Conservation (phyloP, 1,140 invertebrate genomes). For the Ruditapes philippinarum region DNA sequence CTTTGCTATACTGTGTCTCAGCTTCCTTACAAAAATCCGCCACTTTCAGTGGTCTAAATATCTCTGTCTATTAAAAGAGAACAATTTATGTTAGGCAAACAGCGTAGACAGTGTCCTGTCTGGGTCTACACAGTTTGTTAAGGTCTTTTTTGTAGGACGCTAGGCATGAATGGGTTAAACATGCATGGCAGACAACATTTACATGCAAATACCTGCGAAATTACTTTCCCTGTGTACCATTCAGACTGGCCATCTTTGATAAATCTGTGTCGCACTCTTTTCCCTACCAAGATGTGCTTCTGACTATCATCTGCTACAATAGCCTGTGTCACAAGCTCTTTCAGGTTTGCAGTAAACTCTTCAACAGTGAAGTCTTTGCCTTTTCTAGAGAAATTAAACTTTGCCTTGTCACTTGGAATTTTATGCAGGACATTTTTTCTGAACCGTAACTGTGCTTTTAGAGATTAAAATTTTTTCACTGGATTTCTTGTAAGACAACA, state of each 20-base stretch:
- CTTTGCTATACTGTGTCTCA: constrained; percentile 1
- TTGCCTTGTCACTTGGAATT: background rate
- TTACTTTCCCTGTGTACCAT: constrained; percentile 48
- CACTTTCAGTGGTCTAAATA: constrained; percentile 27
- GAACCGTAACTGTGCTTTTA: constrained; percentile 51
- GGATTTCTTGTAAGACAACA: background rate
- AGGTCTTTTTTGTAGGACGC: constrained; percentile 4
- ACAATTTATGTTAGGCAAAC: constrained; percentile 36
- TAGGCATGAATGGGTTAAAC: constrained; percentile 1
- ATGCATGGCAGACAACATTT: constrained; percentile 24
- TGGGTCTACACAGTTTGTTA: constrained; percentile 20
- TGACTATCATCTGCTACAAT: background rate
- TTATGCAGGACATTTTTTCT: constrained; percentile 19
- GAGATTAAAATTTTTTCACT: constrained; percentile 6
- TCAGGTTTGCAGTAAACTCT: constrained; percentile 30
- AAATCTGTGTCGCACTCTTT: constrained; percentile 25
- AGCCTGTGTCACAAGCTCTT: constrained; percentile 38
- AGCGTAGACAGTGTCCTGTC: constrained; percentile 7
- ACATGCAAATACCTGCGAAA: constrained; percentile 41
- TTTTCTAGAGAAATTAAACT: constrained; percentile 6
- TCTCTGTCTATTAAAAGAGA: constrained; percentile 26
- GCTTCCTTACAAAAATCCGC: constrained; percentile 13
- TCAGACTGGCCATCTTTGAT: background rate
- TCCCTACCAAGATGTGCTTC: constrained; percentile 37
- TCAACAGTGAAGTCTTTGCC: constrained; percentile 5